Conservation (phyloP, 1,140 invertebrate species). For the Trichogramma pretiosum region DNA sequence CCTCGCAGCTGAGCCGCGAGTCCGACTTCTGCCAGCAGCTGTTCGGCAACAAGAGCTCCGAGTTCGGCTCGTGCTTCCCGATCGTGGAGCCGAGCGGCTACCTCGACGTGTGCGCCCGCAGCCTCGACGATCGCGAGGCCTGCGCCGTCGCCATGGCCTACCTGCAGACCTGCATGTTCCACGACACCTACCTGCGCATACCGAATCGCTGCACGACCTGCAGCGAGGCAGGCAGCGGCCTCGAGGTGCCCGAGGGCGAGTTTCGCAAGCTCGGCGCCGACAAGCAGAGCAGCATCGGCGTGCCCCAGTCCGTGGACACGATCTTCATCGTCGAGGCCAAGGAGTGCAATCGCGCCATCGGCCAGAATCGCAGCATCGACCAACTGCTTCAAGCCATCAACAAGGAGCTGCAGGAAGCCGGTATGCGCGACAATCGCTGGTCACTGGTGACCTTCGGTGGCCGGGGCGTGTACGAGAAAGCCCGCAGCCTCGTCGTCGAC, state of each 20-base stretch:
- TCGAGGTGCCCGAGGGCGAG: slow-evolving; percentile 60
- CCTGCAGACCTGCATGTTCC: slow-evolving; percentile 61
- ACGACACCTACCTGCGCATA: slow-evolving; percentile 66
- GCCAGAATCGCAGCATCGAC: slow-evolving; percentile 56
- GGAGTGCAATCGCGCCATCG: slow-evolving; percentile 63
- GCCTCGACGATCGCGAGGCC: slow-evolving; percentile 47
- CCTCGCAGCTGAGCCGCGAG: not conserved
- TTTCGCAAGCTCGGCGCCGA: slow-evolving; percentile 49
- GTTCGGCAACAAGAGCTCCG: slow-evolving; percentile 63
- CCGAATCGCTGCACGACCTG: slow-evolving; percentile 68
- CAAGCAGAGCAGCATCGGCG: no score
- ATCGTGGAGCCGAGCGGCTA: slow-evolving; percentile 58
- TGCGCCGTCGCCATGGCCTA: slow-evolving; percentile 72
- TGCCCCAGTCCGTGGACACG: slow-evolving; percentile 66
- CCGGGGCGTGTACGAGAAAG: slow-evolving; percentile 56
- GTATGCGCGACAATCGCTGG: slow-evolving; percentile 63
- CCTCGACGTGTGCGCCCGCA: slow-evolving; percentile 52
- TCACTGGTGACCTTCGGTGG: slow-evolving; percentile 75
- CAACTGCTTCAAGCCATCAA: slow-evolving; percentile 55
- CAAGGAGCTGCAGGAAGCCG: slow-evolving; percentile 55
- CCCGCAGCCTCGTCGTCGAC: slow-evolving; percentile 59
- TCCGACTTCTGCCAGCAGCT: slow-evolving; percentile 55
- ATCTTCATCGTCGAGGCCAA: slow-evolving; percentile 85
- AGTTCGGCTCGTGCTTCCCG: slow-evolving; percentile 61
- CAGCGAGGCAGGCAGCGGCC: slow-evolving; percentile 41